Evolutionary conservation across 2,888 invertebrate species (phyloP).

Genomic region (Acleris laterana): DNA sequence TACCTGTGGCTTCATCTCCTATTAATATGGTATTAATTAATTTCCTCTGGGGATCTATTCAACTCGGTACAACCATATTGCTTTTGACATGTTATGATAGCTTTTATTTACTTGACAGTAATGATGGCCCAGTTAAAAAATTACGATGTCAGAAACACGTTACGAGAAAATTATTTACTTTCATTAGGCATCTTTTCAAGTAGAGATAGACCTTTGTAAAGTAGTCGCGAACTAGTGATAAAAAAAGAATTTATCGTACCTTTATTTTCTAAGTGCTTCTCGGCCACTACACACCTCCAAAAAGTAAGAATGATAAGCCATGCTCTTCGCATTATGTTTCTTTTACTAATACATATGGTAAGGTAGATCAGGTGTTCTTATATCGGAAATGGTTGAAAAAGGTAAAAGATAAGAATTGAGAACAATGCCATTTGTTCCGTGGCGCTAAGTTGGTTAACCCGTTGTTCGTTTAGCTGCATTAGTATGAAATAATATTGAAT

Average conservation of each 20-base stretch:
- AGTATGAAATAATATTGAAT: background rate
- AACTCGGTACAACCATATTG: no score
- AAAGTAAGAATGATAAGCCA: slow-evolving; percentile 41
- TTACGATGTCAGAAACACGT: no score
- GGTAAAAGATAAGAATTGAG: slow-evolving; percentile 47
- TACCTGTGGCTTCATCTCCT: no score
- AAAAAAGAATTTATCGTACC: slow-evolving; percentile 45
- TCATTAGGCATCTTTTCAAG: no score
- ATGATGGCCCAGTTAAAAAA: no score
- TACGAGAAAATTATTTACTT: no score
- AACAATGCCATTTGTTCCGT: slow-evolving; percentile 65
- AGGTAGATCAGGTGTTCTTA: slow-evolving; percentile 60
- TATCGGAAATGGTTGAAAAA: slow-evolving; percentile 48
- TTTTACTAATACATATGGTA: slow-evolving; percentile 42
- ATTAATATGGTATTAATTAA: no score
- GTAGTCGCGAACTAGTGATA: no score
- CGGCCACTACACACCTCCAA: slow-evolving; percentile 49
- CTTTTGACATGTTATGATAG: no score
- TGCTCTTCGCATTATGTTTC: slow-evolving; percentile 30
- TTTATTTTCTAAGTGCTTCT: slow-evolving; percentile 54
- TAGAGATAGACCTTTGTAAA: no score
- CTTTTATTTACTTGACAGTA: no score
- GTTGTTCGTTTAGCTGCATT: background rate
- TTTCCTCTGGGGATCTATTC: no score
- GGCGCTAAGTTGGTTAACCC: slow-evolving; percentile 57